Base-by-base conservation (phyloP, 2,888 invertebrate genomes). In the Scaptomyza parva region DNA sequence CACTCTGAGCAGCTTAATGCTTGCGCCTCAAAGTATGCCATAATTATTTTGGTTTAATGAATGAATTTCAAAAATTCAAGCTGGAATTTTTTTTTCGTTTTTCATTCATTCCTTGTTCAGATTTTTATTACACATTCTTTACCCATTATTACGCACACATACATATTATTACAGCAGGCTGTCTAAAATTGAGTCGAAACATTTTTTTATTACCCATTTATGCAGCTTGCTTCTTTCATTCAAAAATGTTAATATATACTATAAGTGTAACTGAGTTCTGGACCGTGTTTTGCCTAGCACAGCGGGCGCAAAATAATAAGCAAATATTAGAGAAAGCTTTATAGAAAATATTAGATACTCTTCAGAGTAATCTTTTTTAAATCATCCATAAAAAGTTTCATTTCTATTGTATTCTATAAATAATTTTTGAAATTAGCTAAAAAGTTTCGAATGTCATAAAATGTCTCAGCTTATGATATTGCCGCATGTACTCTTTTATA, bases 211-310 rank as follows among this genome's bases (percentile, higher is more conserved):
- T 51, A 37, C 22, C 17, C n/a, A 47, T 28, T 33, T 52, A n/a
- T 20, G 26, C 11, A 11, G 24, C 20, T 47, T 6, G 24, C 45
- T 8, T n/a, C n/a, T n/a, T n/a, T n/a, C n/a, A 52, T 59, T 55
- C 59, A 68, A 65, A 67, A 68, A 65, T 55, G 26, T 54, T 70
- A 63, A 37, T 70, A 45, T 70, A 45, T 37, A 48, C 43, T 65
- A 63, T 44, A 30, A 24, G 39, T 47, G 39, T 28, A 47, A 44
- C 35, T 22, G 35, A 14, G 37, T 35, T 44, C 12, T 39, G 33
- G n/a, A 9, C 59, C 66, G 35, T 26, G 24, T 24, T 50, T 37
- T 18, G 50, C 20, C 40, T 37, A 41, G 28, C 53, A 8, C 59
- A 65, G 66, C 47, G 28, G 37, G 24, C 30, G 20, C n/a, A 39